Percentiles rank a stretch among this genome's conserved stretches.
Evolutionary conservation across 2,113 vertebrate genomes (phyloP).

Genomic region (Silurus meridionalis): DNA sequence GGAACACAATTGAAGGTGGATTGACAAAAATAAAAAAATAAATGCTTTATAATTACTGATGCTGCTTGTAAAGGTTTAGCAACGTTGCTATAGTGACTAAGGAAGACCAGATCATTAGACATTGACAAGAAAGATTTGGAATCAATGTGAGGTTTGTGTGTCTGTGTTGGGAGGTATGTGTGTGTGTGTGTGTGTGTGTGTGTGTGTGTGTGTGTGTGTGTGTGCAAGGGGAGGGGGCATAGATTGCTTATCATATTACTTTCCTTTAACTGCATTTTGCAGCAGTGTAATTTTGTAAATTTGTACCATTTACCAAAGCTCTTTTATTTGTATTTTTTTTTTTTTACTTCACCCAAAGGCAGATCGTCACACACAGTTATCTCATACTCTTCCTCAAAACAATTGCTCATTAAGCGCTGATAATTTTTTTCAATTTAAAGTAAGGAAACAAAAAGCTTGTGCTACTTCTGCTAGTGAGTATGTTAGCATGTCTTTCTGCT

Average conservation of each 20-base stretch:
- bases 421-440: too few species aligned
- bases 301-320: not conserved
- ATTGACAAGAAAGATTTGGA: slow-evolving; percentile 10
- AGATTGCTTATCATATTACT: not conserved
- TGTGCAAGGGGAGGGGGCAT: not conserved
- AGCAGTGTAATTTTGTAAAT: not conserved
- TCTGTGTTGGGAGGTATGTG: not conserved
- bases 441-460: too few species aligned
- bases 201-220: not conserved
- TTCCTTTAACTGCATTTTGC: not conserved
- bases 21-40: slow-evolving; percentile 57
- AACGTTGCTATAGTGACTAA: slow-evolving; percentile 36
- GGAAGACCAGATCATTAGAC: slow-evolving; percentile 37
- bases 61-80: slow-evolving; percentile 49
- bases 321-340: not conserved
- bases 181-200: not conserved
- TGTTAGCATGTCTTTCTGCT: too few species aligned
- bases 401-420: not conserved
- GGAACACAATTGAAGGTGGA: slow-evolving; percentile 50
- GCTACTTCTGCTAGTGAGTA: too few species aligned
- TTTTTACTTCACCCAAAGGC: not conserved
- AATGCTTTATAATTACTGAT: slow-evolving; percentile 59
- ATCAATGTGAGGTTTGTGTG: not conserved
- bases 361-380: not conserved
- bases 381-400: not conserved